Conservation (phyloP, 2,797 vertebrate genomes). For the Enteromius viviparus region DNA sequence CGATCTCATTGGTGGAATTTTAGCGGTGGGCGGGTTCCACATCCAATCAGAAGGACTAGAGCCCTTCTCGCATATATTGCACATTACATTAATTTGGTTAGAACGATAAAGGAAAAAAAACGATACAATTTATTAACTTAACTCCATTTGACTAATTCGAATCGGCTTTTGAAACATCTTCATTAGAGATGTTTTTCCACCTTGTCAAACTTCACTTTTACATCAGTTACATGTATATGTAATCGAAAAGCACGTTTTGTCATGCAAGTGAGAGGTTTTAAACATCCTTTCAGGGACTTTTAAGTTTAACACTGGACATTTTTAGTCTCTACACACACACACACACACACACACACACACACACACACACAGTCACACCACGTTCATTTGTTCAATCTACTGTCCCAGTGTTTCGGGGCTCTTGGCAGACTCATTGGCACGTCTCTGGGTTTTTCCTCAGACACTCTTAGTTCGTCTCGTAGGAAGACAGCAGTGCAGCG, state of each 20-base stretch:
- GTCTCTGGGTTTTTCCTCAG: constrained; percentile 29
- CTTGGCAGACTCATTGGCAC: constrained; percentile 32
- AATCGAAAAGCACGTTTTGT: constrained; percentile 20
- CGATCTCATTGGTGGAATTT: constrained; percentile 28
- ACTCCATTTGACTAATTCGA: background rate
- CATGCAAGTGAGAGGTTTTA: constrained; percentile 30
- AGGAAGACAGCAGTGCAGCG: constrained; percentile 84
- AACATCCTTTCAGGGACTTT: background rate
- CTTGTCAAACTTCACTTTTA: constrained; percentile 20
- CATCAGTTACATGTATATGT: constrained; percentile 17
- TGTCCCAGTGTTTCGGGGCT: background rate
- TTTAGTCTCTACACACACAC: constrained; percentile 5
- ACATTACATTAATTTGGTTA: constrained; percentile 51
- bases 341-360: constrained; percentile 10
- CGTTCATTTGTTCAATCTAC: constrained; percentile 16
- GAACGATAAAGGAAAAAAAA: background rate
- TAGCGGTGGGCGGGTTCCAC: background rate
- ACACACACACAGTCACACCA: background rate
- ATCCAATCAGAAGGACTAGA: constrained; percentile 23
- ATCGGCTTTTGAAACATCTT: background rate
- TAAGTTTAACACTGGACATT: constrained; percentile 21
- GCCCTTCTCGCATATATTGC: constrained; percentile 62
- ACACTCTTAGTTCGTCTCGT: constrained; percentile 80
- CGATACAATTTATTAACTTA: constrained; percentile 1
- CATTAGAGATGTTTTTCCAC: background rate